Conservation (phyloP, 2,113 vertebrate genomes). For the Myrmecobius fasciatus region DNA sequence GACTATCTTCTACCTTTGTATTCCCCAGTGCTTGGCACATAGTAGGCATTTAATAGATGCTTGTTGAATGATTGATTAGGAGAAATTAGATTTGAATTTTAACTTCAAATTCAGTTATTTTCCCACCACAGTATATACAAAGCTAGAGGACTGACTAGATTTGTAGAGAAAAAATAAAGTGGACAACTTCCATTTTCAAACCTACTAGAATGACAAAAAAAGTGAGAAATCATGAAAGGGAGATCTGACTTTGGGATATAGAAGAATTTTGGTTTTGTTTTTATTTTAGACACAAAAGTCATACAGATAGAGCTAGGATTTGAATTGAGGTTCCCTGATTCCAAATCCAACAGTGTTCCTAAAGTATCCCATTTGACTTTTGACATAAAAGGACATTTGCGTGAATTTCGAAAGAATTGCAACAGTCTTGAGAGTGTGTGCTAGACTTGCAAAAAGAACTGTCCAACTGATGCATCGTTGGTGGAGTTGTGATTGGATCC, state of each 20-base stretch:
- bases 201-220: not conserved
- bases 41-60: not conserved
- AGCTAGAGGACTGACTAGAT: not conserved
- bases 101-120: not conserved
- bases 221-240: not conserved
- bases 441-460: not conserved
- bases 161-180: not conserved
- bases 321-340: not conserved
- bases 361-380: not conserved
- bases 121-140: not conserved
- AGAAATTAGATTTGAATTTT: not conserved
- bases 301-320: not conserved
- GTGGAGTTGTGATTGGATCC: too few species aligned
- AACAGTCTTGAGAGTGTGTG: not conserved
- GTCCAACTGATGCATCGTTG: too few species aligned
- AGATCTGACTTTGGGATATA: not conserved
- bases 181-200: not conserved
- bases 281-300: not conserved
- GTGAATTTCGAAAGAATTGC: not conserved
- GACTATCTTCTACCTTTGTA: not conserved
- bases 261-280: not conserved
- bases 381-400: not conserved
- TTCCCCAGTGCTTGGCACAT: not conserved
- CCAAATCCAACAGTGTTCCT: not conserved
- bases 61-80: not conserved